phyloP scores from a whole-genome alignment of 2,113 vertebrate genomes.

The Castor canadensis region DNA sequence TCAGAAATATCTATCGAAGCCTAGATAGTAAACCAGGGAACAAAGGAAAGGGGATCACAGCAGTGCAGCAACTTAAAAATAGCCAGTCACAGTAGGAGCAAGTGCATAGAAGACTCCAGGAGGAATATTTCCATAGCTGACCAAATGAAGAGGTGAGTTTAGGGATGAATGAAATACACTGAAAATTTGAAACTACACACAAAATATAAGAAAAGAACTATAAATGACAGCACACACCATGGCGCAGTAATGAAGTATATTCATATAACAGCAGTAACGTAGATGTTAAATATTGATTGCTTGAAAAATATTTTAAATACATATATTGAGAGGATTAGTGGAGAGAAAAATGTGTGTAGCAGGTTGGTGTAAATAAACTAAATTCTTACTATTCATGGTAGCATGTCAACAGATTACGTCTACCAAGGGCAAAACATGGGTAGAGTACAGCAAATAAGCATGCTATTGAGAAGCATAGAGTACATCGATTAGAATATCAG shows the following conservation, averaged over 20 bases:
- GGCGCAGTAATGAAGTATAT: not conserved
- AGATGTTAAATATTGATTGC: not conserved
- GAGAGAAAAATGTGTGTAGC: not conserved
- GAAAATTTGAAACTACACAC: not conserved
- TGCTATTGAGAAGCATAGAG: not conserved
- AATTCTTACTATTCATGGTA: not conserved
- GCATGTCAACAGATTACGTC: not conserved
- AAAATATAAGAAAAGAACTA: not conserved
- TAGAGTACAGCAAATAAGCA: not conserved
- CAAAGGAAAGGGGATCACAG: not conserved
- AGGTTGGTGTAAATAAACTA: not conserved
- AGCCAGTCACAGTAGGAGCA: not conserved
- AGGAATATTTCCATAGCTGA: not conserved
- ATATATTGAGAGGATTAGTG: not conserved
- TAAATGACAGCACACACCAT: not conserved
- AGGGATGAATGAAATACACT: not conserved
- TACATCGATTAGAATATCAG: not conserved
- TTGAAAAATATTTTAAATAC: not conserved
- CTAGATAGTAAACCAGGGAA: not conserved
- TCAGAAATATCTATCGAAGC: not conserved
- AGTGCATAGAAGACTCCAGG: not conserved
- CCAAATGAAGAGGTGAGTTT: not conserved
- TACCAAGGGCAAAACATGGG: not conserved
- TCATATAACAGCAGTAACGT: not conserved
- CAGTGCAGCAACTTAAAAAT: not conserved